Percentiles rank a stretch among this genome's conserved stretches.
These are phyloP conservation scores for Urocolius indicus DNA, from an alignment of 2,113 vertebrate species.

Conservation along the genomic window DNA sequence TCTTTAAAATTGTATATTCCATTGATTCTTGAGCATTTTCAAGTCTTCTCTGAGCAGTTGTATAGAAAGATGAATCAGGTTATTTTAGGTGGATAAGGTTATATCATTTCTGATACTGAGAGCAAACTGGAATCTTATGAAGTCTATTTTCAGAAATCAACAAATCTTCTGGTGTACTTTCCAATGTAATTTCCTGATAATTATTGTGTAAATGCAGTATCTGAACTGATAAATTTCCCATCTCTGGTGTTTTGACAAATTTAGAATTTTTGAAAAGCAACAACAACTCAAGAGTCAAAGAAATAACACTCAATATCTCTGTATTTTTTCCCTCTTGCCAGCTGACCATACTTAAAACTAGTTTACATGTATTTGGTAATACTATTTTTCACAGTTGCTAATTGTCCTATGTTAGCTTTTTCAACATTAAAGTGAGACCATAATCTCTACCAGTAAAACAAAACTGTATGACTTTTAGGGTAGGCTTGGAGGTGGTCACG, in stretches of 20 bases:
- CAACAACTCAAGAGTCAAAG: neutral
- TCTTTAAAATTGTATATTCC: neutral
- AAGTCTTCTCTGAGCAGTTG: neutral
- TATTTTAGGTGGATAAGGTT: too few relatives aligned
- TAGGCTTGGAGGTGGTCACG: neutral
- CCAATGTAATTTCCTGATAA: neutral
- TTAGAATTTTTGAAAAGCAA: neutral
- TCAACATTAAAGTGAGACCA: neutral
- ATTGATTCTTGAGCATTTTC: neutral
- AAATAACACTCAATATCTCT: neutral
- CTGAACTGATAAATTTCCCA: neutral
- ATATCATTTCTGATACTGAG: neutral
- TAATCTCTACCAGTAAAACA: neutral
- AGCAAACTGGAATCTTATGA: neutral
- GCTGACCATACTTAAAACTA: neutral
- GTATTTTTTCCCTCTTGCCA: neutral
- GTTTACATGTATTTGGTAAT: neutral
- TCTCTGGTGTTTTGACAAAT: neutral
- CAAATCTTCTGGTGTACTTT: neutral
- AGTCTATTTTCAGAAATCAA: neutral
- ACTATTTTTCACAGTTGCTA: conserved; percentile 17
- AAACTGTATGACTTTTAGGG: neutral
- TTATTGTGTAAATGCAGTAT: neutral
- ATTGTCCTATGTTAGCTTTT: neutral
- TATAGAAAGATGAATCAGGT: neutral